phyloP scores from a whole-genome alignment of 2,113 vertebrate genomes.

The Sclerurus mexicanus region DNA sequence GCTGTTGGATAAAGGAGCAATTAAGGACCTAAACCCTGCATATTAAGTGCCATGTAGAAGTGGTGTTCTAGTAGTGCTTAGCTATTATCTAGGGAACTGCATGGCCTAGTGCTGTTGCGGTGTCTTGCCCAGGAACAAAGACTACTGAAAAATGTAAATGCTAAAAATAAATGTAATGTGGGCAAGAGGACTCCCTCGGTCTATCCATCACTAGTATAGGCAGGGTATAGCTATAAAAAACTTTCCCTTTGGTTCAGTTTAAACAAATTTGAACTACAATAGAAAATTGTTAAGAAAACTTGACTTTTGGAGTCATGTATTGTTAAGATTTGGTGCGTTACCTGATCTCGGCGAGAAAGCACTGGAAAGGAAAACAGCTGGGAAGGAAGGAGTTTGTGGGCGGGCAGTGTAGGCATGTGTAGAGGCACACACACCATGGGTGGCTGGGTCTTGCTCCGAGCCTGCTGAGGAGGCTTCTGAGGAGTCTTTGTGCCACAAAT shows the following conservation, averaged over 20 bases:
- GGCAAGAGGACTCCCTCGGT: background rate
- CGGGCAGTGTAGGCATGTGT: background rate
- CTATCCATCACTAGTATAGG: background rate
- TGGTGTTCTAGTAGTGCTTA: background rate
- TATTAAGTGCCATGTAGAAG: background rate
- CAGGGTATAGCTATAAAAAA: background rate
- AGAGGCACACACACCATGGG: accelerated
- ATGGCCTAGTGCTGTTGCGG: background rate
- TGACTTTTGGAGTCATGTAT: background rate
- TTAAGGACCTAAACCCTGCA: background rate
- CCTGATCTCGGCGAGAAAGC: background rate
- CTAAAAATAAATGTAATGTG: background rate
- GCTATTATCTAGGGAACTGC: background rate
- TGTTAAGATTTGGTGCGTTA: background rate
- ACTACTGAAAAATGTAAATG: background rate
- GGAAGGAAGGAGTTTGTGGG: background rate
- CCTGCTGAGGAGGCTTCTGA: background rate
- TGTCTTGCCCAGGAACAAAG: background rate
- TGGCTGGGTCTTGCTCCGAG: accelerated
- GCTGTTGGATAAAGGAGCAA: background rate
- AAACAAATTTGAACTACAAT: background rate
- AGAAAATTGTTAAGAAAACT: background rate
- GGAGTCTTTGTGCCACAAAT: background rate
- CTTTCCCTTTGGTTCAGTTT: background rate
- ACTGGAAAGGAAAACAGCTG: background rate